Evolutionary conservation across 2,888 invertebrate genomes (phyloP), one percentile per base, ranked within the genome.

Genomic region (Noctuana brunneofusca): DNA sequence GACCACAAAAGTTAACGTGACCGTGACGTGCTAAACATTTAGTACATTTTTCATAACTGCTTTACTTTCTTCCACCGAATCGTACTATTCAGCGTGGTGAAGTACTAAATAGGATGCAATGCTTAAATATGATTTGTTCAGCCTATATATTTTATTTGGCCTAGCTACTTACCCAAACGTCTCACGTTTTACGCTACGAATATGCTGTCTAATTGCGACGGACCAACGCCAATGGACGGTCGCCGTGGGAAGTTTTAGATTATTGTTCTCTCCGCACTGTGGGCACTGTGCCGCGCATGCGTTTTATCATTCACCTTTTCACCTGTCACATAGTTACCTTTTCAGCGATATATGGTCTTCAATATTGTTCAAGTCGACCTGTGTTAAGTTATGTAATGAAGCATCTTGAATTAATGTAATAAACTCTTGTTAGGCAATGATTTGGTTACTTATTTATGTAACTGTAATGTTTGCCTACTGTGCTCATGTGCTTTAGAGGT

Each of bases 171-270:
- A 49, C 32, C 35, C 48, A 57, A 24, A 59, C 46, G 58, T 64
- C 58, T 62, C 66, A 64, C 53, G 38, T 52, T 68, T 65, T 67
- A 62, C 66, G 66, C 66, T 67, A 62, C 66, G 66, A 48, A 66
- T 67, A 68, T 68, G 70, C 68, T 73, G 71, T 68, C 73, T 77
- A 77, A 77, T 75, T 71, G 68, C 66, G 65, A 62, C 64, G 69
- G 71, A 71, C 69, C 69, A 68, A 65, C 68, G 66, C 69, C 69
- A 68, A 65, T 68, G 66, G 70, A 70, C 67, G 66, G 64, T 58
- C 68, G 38, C 64, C 83, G 83, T 85, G 84, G 77, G 81, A 85
- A 79, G 71, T 72, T 73, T 67, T 68, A 70, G 68, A 72, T 76
- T 73, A 80, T 80, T 78, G 77, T 81, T 76, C 70, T 73, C 71